These are phyloP conservation scores for Mormyrus proboscirostris DNA, from an alignment of 2,797 vertebrate genomes.

Conservation along the genomic window DNA sequence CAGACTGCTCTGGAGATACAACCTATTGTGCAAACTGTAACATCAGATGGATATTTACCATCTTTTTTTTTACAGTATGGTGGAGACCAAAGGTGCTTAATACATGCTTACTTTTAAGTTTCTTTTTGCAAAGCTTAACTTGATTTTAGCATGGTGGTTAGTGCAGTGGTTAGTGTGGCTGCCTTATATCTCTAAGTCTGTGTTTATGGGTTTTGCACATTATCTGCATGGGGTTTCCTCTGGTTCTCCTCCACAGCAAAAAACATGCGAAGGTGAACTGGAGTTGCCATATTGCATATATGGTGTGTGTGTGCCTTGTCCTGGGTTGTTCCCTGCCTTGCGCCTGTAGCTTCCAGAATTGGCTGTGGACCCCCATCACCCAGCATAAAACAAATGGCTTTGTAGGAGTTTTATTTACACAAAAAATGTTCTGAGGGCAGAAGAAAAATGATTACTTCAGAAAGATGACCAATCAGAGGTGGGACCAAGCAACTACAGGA, in stretches of 20 bases:
- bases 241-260: not conserved
- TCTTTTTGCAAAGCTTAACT: not conserved
- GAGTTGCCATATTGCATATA: not conserved
- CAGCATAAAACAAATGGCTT: not conserved
- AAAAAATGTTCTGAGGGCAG: not conserved
- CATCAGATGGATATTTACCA: not conserved
- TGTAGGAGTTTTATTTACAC: not conserved
- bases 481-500: not conserved
- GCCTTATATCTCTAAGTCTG: not conserved
- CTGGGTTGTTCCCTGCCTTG: not conserved
- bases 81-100: not conserved
- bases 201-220: not conserved
- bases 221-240: not conserved
- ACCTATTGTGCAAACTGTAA: not conserved
- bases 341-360: not conserved
- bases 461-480: not conserved
- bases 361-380: not conserved
- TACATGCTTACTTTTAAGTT: not conserved
- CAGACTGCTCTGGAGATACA: not conserved
- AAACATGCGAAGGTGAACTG: not conserved
- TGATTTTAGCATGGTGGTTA: not conserved
- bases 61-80: not conserved
- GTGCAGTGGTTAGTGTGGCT: not conserved
- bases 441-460: not conserved
- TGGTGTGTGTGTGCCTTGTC: not conserved